Evolutionary conservation across 2,888 invertebrate genomes (phyloP), one percentile per base, ranked within the genome.

Genomic region (Tetrapedia diversipes): DNA sequence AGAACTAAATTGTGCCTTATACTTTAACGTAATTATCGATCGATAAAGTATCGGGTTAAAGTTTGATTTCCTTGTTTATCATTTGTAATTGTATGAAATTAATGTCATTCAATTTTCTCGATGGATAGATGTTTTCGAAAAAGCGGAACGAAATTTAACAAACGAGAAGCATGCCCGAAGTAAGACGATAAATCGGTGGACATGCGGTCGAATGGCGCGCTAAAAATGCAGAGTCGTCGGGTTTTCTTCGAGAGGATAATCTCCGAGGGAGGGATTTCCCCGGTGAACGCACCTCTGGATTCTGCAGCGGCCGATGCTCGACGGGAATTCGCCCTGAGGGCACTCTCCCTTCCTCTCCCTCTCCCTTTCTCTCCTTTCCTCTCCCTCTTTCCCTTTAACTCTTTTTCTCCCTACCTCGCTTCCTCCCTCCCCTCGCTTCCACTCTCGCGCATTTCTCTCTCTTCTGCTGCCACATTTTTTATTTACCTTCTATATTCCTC

Each of bases 261-360:
- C 78, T 78, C 66, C 56, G 71, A 57, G 78, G 77, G 70, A 79
- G 74, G 69, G 53, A 72, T 81, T 82, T 77, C 71, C 75, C 65
- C 75, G 76, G 70, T 81, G 77, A 77, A 79, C 74, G 77, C 69
- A 73, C 69, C 74, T 73, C 60, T 69, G 68, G 74, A 80, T 81
- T 80, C 79, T 78, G 75, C 78, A 66, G 77, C 73, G 71, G 66
- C 75, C 79, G 79, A 77, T 77, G 84, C 80, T 85, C 82, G 83
- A 76, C 78, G 84, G 84, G 86, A 88, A 87, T 88, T 87, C 80
- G 85, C 86, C 86, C 82, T 74, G 80, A 79, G 86, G 86, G 82
- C 84, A 81, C 83, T 87, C 84, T 72, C 72, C 65, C 76, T 67
- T 66, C 63, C 59, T 60, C 59, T 64, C 59, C 54, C 54, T 59